Conservation (phyloP, 1,140 invertebrate species). For the Drosophila watanabei region DNA sequence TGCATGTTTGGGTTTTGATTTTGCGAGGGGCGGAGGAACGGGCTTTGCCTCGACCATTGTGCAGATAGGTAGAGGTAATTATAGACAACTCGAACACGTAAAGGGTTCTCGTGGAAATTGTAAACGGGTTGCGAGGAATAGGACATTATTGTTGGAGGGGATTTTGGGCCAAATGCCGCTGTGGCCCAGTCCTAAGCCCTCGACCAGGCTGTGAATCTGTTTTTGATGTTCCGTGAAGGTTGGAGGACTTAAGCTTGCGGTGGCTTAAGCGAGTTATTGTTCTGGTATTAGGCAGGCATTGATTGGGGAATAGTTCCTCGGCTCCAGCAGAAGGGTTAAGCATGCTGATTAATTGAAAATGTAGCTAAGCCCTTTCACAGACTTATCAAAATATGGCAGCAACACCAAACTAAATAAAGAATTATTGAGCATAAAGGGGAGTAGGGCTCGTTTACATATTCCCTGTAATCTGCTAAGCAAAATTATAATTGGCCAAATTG, state of each 20-base stretch:
- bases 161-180: constrained; percentile 31
- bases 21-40: neutral
- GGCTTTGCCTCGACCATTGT: constrained; percentile 20
- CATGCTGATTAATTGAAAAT: constrained; percentile 18
- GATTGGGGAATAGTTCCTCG: constrained; percentile 13
- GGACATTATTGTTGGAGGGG: constrained; percentile 24
- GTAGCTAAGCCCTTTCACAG: neutral
- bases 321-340: neutral
- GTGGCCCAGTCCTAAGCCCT: constrained; percentile 18
- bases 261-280: constrained; percentile 30
- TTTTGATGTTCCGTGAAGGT: constrained; percentile 36
- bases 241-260: constrained; percentile 29
- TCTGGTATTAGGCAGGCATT: constrained; percentile 28
- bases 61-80: constrained; percentile 66
- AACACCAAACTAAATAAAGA: neutral
- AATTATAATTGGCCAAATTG: neutral
- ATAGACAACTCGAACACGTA: constrained; percentile 53
- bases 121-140: constrained; percentile 29
- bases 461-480: neutral
- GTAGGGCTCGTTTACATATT: neutral
- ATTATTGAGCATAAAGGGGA: neutral
- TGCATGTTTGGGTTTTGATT: constrained; percentile 59
- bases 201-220: constrained; percentile 38
- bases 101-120: constrained; percentile 44
- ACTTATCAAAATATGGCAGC: neutral